A percentile compares a stretch with the other conserved stretches of the same genome.
Conservation (phyloP, 2,888 invertebrate species). For the Chrysina gloriosa region DNA sequence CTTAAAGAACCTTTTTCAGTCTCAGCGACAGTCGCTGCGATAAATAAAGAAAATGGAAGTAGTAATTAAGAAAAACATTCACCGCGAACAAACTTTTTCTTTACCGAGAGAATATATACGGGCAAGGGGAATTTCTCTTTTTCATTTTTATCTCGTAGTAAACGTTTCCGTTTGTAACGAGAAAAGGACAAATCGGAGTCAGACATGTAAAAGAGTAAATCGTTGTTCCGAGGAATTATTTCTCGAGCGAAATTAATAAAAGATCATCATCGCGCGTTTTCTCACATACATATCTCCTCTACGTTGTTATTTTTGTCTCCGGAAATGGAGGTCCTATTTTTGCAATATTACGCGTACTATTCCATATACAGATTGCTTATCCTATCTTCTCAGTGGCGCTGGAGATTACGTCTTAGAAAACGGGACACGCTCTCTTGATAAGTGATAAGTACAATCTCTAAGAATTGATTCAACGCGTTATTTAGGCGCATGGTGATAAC, state of each 20-base stretch:
- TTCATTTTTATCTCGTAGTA: conserved; percentile 31
- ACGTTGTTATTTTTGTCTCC: not conserved
- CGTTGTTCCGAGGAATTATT: not conserved
- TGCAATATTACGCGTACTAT: conserved; percentile 9
- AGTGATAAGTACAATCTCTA: conserved; percentile 47
- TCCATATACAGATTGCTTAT: conserved; percentile 18
- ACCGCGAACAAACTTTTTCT: conserved; percentile 5
- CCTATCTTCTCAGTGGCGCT: conserved; percentile 13
- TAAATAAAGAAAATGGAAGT: conserved; percentile 37
- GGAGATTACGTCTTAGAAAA: conserved; percentile 30
- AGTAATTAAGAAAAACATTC: conserved; percentile 43
- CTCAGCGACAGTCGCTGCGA: conserved; percentile 12
- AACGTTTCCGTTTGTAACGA: conserved; percentile 18
- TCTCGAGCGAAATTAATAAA: not conserved
- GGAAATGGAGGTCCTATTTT: not conserved
- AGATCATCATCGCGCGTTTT: too few species aligned
- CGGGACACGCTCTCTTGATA: conserved; percentile 40
- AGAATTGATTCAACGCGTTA: conserved; percentile 47
- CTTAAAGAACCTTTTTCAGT: conserved; percentile 34
- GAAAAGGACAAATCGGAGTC: conserved; percentile 1
- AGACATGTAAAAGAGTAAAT: not conserved
- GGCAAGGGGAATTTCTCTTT: conserved; percentile 12
- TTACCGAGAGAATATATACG: too few species aligned
- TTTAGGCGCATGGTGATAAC: conserved; percentile 45
- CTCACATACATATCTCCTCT: too few species aligned